Base-by-base conservation (phyloP, 2,797 vertebrate genomes). In the Falco peregrinus region DNA sequence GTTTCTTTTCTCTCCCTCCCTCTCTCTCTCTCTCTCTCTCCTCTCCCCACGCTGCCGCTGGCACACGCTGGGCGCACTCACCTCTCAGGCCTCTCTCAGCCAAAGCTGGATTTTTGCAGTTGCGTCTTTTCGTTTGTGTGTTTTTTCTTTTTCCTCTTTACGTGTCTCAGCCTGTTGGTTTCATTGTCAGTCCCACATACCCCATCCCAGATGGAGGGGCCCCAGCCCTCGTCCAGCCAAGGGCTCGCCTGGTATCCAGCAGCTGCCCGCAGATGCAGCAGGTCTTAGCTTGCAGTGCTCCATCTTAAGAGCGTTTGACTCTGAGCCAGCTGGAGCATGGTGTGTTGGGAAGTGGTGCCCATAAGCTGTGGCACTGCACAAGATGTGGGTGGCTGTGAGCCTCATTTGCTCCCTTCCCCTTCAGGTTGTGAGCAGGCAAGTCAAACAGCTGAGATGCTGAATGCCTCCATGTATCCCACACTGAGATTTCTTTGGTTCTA, bases 71-170 rank as follows among this genome's bases (percentile, higher is more conserved):
- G 98, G 98, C 68, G 93, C 96, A 78, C 98, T 97, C 97, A 97
- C 98, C 98, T 97, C 98, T 98, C 99, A 99, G 99, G 99, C 99
- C 97, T 99, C 99, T 95, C 98, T 99, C 98, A 99, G 99, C 98
- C 99, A 99, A 98, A 99, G 98, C 95, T 99, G 99, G 99, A 99
- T 99, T 98, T 99, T 99, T 98, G 99, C 99, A 99, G 99, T 99
- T 99, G 99, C 98, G 99, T 99, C 98, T 98, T 98, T 97, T 97
- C 77, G 97, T 98, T 98, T 98, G 98, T 98, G 97, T 98, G 85
- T 97, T 97, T 94, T 95, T 97, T 77, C 94, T 96, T 95, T 93
- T 93, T 95, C 94, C 91, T 96, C 94, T 96, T 95, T 86, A 88
- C 90, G 0, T 96, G 96, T 96, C 94, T 96, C 87, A 65, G 96